Evolutionary conservation across 2,888 invertebrate species (phyloP).

Genomic region (Stenurella melanura): DNA sequence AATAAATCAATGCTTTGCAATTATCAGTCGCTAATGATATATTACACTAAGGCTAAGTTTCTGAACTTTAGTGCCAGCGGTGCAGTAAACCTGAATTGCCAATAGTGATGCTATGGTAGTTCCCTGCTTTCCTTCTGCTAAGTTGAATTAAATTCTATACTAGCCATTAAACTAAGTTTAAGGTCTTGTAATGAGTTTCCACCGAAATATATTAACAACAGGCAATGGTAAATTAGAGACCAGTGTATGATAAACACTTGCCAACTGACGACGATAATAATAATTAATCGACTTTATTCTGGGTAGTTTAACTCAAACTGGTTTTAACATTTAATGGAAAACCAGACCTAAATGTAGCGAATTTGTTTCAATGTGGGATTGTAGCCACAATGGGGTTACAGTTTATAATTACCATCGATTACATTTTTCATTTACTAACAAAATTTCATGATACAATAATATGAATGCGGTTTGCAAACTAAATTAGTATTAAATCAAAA

Average conservation of each 20-base stretch:
- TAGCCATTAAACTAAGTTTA: constrained; percentile 38
- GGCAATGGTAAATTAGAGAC: constrained; percentile 18
- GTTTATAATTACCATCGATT: constrained; percentile 31
- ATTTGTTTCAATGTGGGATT: constrained; percentile 11
- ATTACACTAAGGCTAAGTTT: constrained; percentile 3
- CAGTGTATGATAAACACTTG: constrained; percentile 34
- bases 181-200: constrained; percentile 32
- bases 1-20: constrained; percentile 22
- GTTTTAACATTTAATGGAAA: constrained; percentile 11
- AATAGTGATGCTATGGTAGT: neutral
- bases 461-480: neutral
- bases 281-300: constrained; percentile 33
- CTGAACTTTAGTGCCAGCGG: constrained; percentile 25
- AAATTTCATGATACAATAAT: constrained; percentile 5
- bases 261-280: constrained; percentile 31
- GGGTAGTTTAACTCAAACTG: constrained; percentile 25
- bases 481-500: constrained; percentile 20
- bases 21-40: constrained; percentile 27
- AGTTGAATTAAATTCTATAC: constrained; percentile 31
- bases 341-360: constrained; percentile 26
- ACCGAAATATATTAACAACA: constrained; percentile 22
- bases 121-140: neutral
- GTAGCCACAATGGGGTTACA: constrained; percentile 10
- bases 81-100: constrained; percentile 28
- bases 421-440: constrained; percentile 16